Conservation (phyloP, 2,888 invertebrate genomes). For the Buathra laborator region DNA sequence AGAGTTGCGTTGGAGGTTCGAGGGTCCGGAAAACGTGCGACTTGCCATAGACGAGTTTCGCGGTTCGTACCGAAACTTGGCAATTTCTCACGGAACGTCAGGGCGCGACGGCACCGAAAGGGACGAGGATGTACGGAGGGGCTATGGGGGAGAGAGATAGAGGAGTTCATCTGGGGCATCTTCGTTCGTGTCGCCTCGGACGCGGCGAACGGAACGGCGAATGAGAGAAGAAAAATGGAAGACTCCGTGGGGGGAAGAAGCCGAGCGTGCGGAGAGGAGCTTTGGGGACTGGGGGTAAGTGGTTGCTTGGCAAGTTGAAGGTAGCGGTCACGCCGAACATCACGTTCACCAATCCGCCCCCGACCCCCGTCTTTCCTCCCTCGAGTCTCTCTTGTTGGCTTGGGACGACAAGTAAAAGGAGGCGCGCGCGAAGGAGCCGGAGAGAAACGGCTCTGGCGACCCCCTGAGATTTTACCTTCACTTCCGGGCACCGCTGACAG, state of each 20-base stretch:
- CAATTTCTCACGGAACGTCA: constrained; percentile 63
- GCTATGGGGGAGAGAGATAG: not conserved
- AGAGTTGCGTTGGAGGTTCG: constrained; percentile 1
- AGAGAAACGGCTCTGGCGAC: constrained; percentile 40
- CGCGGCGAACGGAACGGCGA: constrained; percentile 25
- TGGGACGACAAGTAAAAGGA: constrained; percentile 21
- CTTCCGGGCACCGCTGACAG: constrained; percentile 66
- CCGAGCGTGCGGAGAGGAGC: constrained; percentile 57
- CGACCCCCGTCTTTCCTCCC: too few species aligned
- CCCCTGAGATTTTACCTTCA: constrained; percentile 68
- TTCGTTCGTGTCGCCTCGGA: constrained; percentile 24
- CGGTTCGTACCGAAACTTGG: constrained; percentile 68
- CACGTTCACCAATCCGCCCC: constrained; percentile 27
- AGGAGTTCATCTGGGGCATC: constrained; percentile 46
- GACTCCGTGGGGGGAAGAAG: constrained; percentile 14
- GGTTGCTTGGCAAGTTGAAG: constrained; percentile 68
- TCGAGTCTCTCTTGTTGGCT: constrained; percentile 41
- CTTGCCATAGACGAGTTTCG: constrained; percentile 34
- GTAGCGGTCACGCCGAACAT: constrained; percentile 68
- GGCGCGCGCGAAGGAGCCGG: constrained; percentile 29
- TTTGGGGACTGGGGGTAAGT: constrained; percentile 63
- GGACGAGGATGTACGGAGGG: constrained; percentile 26
- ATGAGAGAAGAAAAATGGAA: constrained; percentile 56
- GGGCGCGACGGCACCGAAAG: constrained; percentile 4
- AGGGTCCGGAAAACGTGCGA: constrained; percentile 9